Evolutionary conservation across 1,140 invertebrate species (phyloP), one percentile per base, ranked within the genome.

Genomic region (Drosophila equinoxialis): DNA sequence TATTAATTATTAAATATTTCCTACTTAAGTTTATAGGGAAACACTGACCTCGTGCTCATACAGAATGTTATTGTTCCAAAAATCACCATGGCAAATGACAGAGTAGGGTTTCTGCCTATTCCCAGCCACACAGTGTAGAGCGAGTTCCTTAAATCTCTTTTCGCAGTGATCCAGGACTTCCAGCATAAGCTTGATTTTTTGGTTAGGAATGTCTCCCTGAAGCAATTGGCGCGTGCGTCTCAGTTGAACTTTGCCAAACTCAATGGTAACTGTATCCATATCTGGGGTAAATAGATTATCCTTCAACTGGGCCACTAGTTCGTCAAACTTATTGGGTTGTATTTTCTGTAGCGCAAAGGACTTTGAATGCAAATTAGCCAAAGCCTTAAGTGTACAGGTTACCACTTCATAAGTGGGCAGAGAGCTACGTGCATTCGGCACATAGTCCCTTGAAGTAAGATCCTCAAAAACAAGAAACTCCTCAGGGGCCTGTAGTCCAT

Each of bases 11-110:
- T 0, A 23, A 51, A 11, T 6, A 23, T 1, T 8, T 10, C 8
- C 17, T 23, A 20, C 6, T 3, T 1, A 11, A 51, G 8, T 20
- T 20, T 20, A 3, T 23, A 1, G 10, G 6, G 10, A 14, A 51
- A 3, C 26, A 2, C 71, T 77, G 62, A 81, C 85, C 74, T 90
- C 75, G 23, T 74, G 68, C 59, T 68, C 67, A 55, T 90, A 86
- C 4, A 86, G 57, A 23, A 90, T 84, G 41, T 90, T 89, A 33
- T 86, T 86, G 35, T 86, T 84, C 81, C 81, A 86, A 30, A 87
- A 87, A 33, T 90, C 86, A 0, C 86, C 86, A n/a, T 90, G 86
- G 60, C 83, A 90, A n/a, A 90, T 77, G 3, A 84, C 78, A 1
- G 83, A 54, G 58, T 87, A 71, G 1, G 86, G 83, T 10, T 69